Percentiles rank a stretch among this genome's conserved stretches.
These are phyloP conservation scores for Ceyx melanurus DNA, from an alignment of 2,113 vertebrate species.

Conservation along the genomic window DNA sequence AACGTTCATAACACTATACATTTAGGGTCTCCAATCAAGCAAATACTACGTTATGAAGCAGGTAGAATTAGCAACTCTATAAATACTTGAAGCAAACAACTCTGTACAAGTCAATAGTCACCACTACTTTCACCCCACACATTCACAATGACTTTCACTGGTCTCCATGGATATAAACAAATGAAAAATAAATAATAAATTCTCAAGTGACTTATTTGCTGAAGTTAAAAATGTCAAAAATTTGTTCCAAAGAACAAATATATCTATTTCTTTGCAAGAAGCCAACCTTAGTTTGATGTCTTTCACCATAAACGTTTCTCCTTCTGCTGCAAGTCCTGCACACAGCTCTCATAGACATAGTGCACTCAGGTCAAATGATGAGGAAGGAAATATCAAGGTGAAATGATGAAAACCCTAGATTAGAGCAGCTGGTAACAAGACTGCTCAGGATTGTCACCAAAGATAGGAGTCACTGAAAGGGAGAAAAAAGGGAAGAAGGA, in stretches of 20 bases:
- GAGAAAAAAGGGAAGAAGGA: constrained; percentile 49
- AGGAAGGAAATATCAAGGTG: constrained; percentile 60
- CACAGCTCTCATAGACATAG: not conserved
- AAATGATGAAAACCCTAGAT: constrained; percentile 5
- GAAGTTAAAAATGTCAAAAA: not conserved
- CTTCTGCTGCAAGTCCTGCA: not conserved
- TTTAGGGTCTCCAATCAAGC: not conserved
- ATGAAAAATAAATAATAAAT: constrained; percentile 30
- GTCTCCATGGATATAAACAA: not conserved
- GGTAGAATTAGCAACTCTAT: not conserved
- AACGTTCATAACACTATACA: not conserved
- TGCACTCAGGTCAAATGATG: not conserved
- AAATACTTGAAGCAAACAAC: not conserved
- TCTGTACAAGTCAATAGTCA: not conserved
- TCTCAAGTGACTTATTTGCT: not conserved
- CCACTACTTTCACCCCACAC: not conserved
- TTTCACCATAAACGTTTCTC: not conserved
- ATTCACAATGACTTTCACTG: not conserved
- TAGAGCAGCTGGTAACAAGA: constrained; percentile 61
- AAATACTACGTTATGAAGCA: not conserved
- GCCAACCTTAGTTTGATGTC: not conserved
- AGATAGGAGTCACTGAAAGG: constrained; percentile 36
- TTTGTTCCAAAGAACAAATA: not conserved
- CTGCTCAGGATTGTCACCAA: constrained; percentile 31
- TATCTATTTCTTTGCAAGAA: not conserved